These are phyloP conservation scores for Nymphalis io DNA, from an alignment of 1,140 invertebrate genomes.

Conservation along the genomic window DNA sequence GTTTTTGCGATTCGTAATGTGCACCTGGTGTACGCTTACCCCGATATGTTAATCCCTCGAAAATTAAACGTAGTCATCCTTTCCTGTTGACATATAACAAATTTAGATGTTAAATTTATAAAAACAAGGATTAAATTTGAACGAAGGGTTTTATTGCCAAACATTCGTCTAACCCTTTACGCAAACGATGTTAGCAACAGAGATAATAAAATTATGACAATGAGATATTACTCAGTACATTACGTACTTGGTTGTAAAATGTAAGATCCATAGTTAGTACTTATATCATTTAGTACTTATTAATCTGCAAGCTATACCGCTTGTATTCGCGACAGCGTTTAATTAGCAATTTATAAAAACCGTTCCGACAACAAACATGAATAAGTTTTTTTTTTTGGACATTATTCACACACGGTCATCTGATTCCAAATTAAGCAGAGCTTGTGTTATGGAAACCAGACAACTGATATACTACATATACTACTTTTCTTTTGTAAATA, in stretches of 20 bases:
- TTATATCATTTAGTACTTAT: no score
- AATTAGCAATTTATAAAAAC: no score
- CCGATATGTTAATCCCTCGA: slow-evolving; percentile 17
- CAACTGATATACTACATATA: no score
- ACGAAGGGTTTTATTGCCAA: background rate
- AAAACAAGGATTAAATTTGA: slow-evolving; percentile 2
- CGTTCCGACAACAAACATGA: no score
- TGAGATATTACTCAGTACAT: background rate
- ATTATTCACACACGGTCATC: no score
- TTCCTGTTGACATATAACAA: background rate
- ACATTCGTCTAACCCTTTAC: background rate
- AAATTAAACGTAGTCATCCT: background rate
- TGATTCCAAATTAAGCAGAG: no score
- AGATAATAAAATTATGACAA: background rate
- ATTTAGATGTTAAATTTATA: slow-evolving; percentile 1
- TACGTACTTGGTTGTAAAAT: background rate
- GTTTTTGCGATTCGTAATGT: slow-evolving; percentile 10
- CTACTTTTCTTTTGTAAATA: no score
- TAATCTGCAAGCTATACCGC: no score
- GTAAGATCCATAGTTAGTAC: background rate
- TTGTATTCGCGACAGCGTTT: no score
- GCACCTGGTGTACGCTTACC: slow-evolving; percentile 19
- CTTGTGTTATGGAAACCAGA: no score
- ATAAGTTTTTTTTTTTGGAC: no score
- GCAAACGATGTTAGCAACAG: background rate